phyloP scores from a whole-genome alignment of 1,140 invertebrate genomes.

The Pollicipes pollicipes region DNA sequence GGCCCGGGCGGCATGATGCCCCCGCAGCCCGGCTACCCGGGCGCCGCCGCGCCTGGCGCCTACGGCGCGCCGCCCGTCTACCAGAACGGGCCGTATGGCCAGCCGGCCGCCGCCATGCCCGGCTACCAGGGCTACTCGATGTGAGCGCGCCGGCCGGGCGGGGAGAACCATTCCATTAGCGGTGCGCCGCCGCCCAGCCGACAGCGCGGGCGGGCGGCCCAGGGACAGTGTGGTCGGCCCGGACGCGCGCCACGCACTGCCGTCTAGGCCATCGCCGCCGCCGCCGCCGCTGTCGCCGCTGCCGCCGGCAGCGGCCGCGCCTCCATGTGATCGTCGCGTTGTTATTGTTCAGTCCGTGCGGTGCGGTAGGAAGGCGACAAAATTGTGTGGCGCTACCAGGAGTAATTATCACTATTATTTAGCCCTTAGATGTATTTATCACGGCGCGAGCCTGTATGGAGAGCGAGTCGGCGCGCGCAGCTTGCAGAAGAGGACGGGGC shows the following conservation, averaged over 20 bases:
- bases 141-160: constrained; percentile 23
- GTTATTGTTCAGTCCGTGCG: neutral
- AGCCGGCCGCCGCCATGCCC: constrained; percentile 34
- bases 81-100: constrained; percentile 2
- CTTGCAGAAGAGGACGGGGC: too few relatives aligned
- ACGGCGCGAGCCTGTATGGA: neutral
- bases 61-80: constrained; percentile 22
- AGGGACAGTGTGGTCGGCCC: too few relatives aligned
- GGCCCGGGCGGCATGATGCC: constrained; percentile 57
- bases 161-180: neutral
- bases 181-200: neutral
- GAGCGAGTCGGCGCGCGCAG: too few relatives aligned
- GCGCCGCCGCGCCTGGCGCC: constrained; percentile 44
- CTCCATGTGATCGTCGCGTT: neutral
- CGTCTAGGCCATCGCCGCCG: neutral
- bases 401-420: constrained; percentile 2
- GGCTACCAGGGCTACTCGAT: constrained; percentile 52
- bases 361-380: neutral
- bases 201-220: neutral
- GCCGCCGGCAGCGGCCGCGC: too few relatives aligned
- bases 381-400: neutral
- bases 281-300: neutral
- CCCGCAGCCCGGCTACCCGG: constrained; percentile 43
- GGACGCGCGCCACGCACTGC: too few relatives aligned
- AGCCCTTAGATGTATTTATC: neutral